Base-by-base conservation (phyloP, 2,888 invertebrate species). In the Dione juno region DNA sequence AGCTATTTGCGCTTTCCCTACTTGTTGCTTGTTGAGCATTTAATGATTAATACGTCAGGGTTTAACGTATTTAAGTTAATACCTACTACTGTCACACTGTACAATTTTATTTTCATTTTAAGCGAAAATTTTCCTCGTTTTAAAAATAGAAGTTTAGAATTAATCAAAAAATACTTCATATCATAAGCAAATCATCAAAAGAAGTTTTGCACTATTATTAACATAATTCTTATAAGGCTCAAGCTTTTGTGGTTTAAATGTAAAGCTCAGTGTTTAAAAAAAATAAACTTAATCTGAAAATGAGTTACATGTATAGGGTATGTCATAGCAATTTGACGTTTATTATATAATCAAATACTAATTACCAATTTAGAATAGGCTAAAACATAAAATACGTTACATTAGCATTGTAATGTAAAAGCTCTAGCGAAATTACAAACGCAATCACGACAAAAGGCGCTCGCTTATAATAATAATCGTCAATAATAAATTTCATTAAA, bases 401-500 rank as follows among this genome's bases (percentile, higher is more conserved):
- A n/a, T 64, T 40, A 37, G 11, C n/a, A 57, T 57, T 11, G 61
- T 40, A 58, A 57, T 50, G n/a, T 19, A 48, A 69, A 67, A 71
- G 61, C 61, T 54, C 65, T 13, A 57, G 58, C 65, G 53, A 73
- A 80, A 81, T 85, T 82, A 83, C 79, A 77, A 79, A 84, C 85
- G 82, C 87, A 90, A 91, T 90, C 90, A 82, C 81, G 71, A 84
- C 88, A 86, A 88, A 83, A 82, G 83, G 84, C 84, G 81, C 81
- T 85, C 87, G 87, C 89, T 89, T 89, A 88, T 88, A 78, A 87
- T 90, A 90, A 93, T 90, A 87, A 88, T 90, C 88, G 91, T 92
- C 92, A 92, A 92, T 93, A 93, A 93, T 93, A 92, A 77, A 93
- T 93, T 93, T 92, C 92, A 92, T 93, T 91, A 92, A 93, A 92